Evolutionary conservation across 2,797 vertebrate species (phyloP).

Genomic region (Chloroceryle inda): DNA sequence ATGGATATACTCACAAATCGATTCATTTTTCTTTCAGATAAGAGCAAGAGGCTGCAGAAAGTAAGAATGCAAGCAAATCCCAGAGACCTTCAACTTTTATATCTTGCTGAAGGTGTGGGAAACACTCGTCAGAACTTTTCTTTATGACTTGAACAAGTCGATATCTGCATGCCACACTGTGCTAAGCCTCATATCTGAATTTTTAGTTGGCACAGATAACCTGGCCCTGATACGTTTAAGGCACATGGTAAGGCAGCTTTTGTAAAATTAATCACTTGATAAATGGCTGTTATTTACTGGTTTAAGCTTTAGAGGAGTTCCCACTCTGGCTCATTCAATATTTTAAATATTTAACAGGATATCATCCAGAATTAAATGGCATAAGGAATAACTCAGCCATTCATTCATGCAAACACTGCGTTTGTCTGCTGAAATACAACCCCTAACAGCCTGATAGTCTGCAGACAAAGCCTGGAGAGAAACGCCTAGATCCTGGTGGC

Average conservation of each 20-base stretch:
- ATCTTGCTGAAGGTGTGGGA: constrained; percentile 62
- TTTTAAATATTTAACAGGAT: constrained; percentile 15
- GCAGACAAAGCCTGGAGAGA: neutral
- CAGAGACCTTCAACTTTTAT: constrained; percentile 72
- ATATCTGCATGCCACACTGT: constrained; percentile 61
- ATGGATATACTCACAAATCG: constrained; percentile 73
- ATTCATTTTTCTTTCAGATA: constrained; percentile 73
- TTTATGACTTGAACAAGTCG: neutral
- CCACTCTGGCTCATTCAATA: neutral
- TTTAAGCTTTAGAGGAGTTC: neutral
- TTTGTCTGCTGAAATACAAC: neutral
- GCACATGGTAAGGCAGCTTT: constrained; percentile 45
- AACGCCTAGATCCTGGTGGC: neutral
- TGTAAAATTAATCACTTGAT: constrained; percentile 59
- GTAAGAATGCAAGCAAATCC: neutral
- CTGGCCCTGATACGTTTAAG: constrained; percentile 33
- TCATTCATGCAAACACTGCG: neutral
- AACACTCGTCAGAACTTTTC: constrained; percentile 49
- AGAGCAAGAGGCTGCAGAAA: constrained; percentile 11
- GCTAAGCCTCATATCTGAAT: constrained; percentile 73
- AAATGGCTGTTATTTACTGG: constrained; percentile 65
- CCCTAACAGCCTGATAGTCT: neutral
- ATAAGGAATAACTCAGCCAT: neutral
- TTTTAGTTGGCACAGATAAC: constrained; percentile 57
- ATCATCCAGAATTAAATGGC: neutral